These are phyloP conservation scores for Pseudomyrmex gracilis DNA, from an alignment of 1,140 invertebrate genomes.

Conservation along the genomic window DNA sequence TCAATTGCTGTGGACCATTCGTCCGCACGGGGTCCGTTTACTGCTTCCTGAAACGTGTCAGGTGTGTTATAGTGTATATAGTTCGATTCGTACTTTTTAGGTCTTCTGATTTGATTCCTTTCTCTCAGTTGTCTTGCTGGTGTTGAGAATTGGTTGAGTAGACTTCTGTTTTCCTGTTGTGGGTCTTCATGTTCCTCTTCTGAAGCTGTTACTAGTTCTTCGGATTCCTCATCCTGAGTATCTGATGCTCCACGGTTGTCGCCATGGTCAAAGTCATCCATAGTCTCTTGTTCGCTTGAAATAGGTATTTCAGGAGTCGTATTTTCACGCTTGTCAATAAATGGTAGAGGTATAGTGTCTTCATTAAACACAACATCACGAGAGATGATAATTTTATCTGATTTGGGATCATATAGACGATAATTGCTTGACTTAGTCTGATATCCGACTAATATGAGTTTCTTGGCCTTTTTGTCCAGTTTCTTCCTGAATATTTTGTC, in stretches of 20 bases:
- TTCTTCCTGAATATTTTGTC: conserved; percentile 52
- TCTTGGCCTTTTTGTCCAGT: conserved; percentile 32
- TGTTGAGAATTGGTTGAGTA: not conserved
- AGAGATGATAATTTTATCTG: not conserved
- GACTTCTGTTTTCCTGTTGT: not conserved
- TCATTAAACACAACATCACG: not conserved
- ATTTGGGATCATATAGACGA: not conserved
- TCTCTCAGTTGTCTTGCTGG: not conserved
- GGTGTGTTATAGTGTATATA: not conserved
- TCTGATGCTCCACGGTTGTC: too few species aligned
- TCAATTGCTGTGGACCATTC: not conserved
- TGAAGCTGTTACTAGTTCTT: too few species aligned
- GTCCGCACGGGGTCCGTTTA: too few species aligned
- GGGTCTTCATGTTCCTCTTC: not conserved
- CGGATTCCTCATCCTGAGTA: too few species aligned
- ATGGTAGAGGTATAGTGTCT: too few species aligned
- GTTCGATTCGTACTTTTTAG: not conserved
- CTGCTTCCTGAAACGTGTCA: not conserved
- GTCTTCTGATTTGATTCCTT: not conserved
- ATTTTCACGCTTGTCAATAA: too few species aligned
- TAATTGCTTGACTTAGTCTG: not conserved
- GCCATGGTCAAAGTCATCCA: too few species aligned
- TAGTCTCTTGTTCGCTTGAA: too few species aligned
- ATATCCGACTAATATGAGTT: conserved; percentile 43
- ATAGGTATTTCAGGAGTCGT: too few species aligned